Evolutionary conservation across 2,888 invertebrate species (phyloP).

Genomic region (Drosophila pseudotakahashii): DNA sequence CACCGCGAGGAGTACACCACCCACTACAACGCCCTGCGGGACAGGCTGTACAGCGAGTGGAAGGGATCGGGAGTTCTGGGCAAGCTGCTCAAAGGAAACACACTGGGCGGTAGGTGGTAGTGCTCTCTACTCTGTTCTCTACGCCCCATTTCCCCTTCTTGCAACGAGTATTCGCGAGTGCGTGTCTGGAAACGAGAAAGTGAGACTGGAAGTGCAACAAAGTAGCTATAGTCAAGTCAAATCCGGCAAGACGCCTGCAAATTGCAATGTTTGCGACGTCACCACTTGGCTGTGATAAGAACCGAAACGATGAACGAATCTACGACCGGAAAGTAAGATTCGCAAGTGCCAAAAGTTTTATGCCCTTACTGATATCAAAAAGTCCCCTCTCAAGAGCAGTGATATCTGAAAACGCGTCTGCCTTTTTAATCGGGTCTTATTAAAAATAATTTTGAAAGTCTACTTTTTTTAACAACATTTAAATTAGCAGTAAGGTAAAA

Average conservation of each 20-base stretch:
- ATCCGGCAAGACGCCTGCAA: too few species aligned
- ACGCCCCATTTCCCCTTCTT: neutral
- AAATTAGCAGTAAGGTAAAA: too few species aligned
- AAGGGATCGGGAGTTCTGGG: slow-evolving; percentile 19
- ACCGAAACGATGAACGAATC: neutral
- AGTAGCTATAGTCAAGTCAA: neutral
- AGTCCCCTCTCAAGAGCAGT: neutral
- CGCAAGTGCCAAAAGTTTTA: neutral
- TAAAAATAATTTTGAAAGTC: too few species aligned
- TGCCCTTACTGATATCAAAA: neutral
- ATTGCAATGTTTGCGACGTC: neutral
- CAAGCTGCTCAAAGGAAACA: slow-evolving; percentile 46
- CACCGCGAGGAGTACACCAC: slow-evolving; percentile 18
- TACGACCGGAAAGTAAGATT: neutral
- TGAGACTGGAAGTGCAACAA: neutral
- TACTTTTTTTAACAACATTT: too few species aligned
- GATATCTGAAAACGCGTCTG: neutral
- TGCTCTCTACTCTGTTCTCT: neutral
- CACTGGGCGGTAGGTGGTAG: slow-evolving; percentile 50
- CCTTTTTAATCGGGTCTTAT: too few species aligned
- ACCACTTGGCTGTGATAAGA: slow-evolving; percentile 5
- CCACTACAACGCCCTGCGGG: slow-evolving; percentile 23
- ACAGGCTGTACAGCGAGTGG: slow-evolving; percentile 23
- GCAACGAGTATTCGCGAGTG: neutral
- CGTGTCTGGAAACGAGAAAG: neutral